Base-by-base conservation (phyloP, 2,888 invertebrate genomes). In the Agriotes lineatus region DNA sequence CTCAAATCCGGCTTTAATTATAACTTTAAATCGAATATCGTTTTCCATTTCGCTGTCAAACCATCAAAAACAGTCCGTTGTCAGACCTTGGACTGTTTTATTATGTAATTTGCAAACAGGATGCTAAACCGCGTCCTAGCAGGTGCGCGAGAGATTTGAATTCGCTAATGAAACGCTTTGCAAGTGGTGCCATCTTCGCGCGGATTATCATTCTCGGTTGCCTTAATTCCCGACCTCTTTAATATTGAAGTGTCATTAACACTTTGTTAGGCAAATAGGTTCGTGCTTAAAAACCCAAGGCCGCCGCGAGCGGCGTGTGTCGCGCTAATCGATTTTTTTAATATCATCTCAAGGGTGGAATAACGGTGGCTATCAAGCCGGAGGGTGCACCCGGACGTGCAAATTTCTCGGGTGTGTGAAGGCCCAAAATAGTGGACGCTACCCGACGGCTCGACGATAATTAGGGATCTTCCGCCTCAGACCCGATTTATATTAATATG, bases 271-370 rank as follows among this genome's bases (percentile, higher is more conserved):
- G 22, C 48, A 58, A 58, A 58, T 58, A 42, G 42, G 58, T 39
- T 58, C 39, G 14, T 42, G 42, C 10, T 48, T n/a, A 42, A 58
- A 58, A 57, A 57, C 10, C 12, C 58, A 44, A 58, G 58, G 58
- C 25, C 18, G 14, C 25, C 44, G 25, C 37, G 58, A 9, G 25
- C 16, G 42, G n/a, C 58, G 20, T 22, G 58, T 58, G 25, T 58
- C 42, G 10, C 25, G 42, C 7, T 37, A 39, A 58, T 58, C 58
- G 58, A 58, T 58, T 58, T 42, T n/a, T 58, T 42, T 58, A 42
- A 42, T 42, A 25, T 58, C 44, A 58, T 58, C 58, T 42, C 58
- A 44, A 58, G 58, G 58, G 25, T 58, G 12, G 48, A 19, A 48
- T 48, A 25, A n/a, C 22, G 48, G 0, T 22, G 16, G 58, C 44